These are phyloP conservation scores for Anoplius nigerrimus DNA, from an alignment of 2,888 invertebrate genomes.

Conservation along the genomic window DNA sequence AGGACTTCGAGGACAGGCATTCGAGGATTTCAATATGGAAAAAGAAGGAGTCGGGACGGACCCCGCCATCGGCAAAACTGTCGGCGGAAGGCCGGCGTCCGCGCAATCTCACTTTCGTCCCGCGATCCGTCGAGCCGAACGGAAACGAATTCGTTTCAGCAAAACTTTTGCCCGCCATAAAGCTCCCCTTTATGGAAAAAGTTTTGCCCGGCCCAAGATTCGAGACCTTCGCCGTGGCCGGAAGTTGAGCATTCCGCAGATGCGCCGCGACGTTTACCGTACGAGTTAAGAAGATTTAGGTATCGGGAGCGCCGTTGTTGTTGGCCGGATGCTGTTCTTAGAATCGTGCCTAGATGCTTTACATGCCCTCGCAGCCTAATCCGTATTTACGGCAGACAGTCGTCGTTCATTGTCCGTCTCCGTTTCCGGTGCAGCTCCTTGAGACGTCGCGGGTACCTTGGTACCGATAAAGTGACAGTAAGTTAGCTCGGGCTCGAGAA, in stretches of 20 bases:
- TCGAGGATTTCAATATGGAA: not conserved
- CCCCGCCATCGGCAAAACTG: no score
- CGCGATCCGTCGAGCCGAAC: not conserved
- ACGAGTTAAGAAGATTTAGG: conserved; percentile 48
- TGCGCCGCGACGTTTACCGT: conserved; percentile 44
- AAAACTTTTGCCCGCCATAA: conserved; percentile 3
- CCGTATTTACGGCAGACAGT: no score
- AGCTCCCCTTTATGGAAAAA: conserved; percentile 45
- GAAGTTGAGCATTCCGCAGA: conserved; percentile 45
- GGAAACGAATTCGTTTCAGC: not conserved
- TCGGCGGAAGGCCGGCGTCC: not conserved
- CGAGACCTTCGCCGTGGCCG: conserved; percentile 22
- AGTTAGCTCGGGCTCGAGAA: no score
- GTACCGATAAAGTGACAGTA: no score
- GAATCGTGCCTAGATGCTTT: no score
- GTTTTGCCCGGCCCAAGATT: conserved; percentile 31
- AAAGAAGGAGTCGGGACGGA: no score
- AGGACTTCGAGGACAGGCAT: no score
- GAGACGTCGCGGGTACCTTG: no score
- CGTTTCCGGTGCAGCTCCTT: no score
- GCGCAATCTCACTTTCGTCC: not conserved
- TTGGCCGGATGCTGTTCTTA: not conserved
- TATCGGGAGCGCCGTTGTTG: conserved; percentile 23
- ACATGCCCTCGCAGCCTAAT: no score
- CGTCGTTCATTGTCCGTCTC: no score